Conservation (phyloP, 2,113 vertebrate species). For the Junco hyemalis region DNA sequence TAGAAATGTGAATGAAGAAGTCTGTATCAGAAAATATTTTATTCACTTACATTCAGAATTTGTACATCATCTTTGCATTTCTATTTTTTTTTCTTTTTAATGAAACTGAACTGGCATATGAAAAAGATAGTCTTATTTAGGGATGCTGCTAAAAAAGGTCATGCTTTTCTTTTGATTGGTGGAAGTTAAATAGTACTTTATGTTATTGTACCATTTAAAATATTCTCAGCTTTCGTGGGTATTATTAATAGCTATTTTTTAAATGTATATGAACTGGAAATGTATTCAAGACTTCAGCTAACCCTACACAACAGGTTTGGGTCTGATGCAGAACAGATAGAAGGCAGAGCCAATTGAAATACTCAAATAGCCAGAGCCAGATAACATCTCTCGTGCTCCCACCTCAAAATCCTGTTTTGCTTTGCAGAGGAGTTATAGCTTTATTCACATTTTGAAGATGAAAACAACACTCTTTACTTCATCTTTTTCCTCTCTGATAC, state of each 20-base stretch:
- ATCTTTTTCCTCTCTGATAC: neutral
- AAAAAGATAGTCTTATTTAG: neutral
- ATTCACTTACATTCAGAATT: neutral
- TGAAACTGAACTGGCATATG: neutral
- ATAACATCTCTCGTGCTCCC: accelerated
- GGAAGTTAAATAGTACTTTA: neutral
- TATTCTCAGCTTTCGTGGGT: neutral
- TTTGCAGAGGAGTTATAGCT: neutral
- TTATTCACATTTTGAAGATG: neutral
- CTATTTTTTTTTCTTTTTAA: neutral
- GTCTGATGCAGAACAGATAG: neutral
- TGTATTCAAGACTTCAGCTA: neutral
- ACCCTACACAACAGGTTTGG: neutral
- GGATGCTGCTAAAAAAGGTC: neutral
- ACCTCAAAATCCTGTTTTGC: neutral
- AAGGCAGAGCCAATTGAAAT: neutral
- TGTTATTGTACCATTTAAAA: neutral
- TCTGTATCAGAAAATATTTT: neutral
- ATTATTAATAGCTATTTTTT: neutral
- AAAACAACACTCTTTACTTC: neutral
- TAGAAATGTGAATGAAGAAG: neutral
- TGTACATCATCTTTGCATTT: neutral
- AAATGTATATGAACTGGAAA: neutral
- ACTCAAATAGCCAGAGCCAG: neutral
- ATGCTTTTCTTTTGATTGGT: neutral